These are phyloP conservation scores for Itoplectis maculator DNA, from an alignment of 2,888 invertebrate species.

Conservation along the genomic window DNA sequence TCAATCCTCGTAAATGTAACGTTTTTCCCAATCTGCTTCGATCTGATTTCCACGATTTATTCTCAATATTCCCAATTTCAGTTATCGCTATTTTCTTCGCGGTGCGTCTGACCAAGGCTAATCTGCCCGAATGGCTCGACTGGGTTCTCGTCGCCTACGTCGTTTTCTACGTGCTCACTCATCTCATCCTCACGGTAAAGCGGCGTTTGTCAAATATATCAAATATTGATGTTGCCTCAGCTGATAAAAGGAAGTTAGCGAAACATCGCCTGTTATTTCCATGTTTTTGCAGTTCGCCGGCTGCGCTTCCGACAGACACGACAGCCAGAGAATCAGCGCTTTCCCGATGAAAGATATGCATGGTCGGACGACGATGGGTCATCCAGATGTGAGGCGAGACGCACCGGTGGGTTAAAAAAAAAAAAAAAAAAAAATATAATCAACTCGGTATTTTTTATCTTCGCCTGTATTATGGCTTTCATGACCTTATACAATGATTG, in stretches of 20 bases:
- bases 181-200: conserved; percentile 93
- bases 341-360: conserved; percentile 95
- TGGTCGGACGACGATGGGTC: conserved; percentile 87
- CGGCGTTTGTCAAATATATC: background rate
- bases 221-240: too few relatives aligned
- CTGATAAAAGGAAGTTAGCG: background rate
- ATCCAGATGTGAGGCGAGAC: conserved; percentile 90
- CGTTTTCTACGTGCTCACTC: conserved; percentile 94
- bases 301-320: conserved; percentile 91
- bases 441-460: background rate
- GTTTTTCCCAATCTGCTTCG: background rate
- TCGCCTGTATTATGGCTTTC: background rate
- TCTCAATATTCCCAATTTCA: conserved; percentile 84
- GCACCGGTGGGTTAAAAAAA: conserved; percentile 88
- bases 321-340: conserved; percentile 90
- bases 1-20: background rate
- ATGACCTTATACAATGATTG: background rate
- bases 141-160: conserved; percentile 96
- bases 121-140: conserved; percentile 94
- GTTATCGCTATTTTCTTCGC: conserved; percentile 98
- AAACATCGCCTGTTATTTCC: too few relatives aligned
- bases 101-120: conserved; percentile 93
- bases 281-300: conserved; percentile 92
- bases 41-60: background rate
- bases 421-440: background rate